phyloP scores from a whole-genome alignment of 2,113 vertebrate genomes.

The Amazona guildingii region DNA sequence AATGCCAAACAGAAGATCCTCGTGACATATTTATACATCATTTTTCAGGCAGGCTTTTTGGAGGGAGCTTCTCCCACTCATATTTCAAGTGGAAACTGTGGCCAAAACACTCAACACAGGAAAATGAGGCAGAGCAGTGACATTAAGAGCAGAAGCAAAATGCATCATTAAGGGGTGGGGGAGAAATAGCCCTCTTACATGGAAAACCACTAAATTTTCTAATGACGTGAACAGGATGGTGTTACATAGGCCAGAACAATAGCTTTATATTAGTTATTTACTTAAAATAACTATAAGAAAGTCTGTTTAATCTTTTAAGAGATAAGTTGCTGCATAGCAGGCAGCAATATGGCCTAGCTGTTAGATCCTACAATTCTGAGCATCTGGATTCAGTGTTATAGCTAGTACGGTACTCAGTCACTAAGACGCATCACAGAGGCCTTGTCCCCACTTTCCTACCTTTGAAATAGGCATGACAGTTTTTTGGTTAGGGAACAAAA shows the following conservation, averaged over 20 bases:
- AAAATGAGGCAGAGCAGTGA: constrained; percentile 66
- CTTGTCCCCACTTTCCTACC: background rate
- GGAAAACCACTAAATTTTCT: constrained; percentile 63
- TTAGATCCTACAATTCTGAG: background rate
- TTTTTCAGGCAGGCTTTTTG: background rate
- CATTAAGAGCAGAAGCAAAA: constrained; percentile 54
- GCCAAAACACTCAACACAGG: constrained; percentile 59
- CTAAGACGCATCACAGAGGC: background rate
- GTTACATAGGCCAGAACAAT: constrained; percentile 58
- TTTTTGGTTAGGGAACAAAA: background rate
- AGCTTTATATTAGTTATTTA: constrained; percentile 59
- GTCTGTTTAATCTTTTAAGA: constrained; percentile 54
- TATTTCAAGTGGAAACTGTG: constrained; percentile 47
- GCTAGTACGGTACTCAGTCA: background rate
- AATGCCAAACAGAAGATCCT: background rate
- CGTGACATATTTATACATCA: background rate
- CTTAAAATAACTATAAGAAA: constrained; percentile 61
- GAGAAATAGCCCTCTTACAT: constrained; percentile 52
- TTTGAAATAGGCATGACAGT: background rate
- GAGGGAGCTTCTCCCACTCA: constrained; percentile 29
- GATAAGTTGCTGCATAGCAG: background rate
- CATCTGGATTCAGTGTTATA: background rate
- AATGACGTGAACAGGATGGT: constrained; percentile 73
- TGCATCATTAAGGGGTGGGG: constrained; percentile 38
- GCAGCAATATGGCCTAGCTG: background rate